Conservation (phyloP, 1,140 invertebrate genomes). For the Cydia amplana region DNA sequence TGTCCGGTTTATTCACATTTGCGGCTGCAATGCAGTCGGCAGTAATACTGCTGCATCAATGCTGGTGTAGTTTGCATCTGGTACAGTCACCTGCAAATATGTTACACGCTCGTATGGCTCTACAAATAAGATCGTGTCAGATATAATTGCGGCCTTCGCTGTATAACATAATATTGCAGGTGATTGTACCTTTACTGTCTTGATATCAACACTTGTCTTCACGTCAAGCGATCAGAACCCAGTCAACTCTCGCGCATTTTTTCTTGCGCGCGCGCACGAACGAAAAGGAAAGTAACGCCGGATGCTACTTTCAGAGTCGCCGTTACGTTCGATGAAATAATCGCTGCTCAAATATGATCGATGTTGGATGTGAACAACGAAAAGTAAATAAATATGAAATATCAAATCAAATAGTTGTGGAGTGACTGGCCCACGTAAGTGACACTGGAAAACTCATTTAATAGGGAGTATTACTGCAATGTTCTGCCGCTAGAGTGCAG, state of each 20-base stretch:
- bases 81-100: too few relatives aligned
- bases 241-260: background rate
- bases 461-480: too few relatives aligned
- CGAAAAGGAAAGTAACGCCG: conserved; percentile 29
- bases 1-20: too few relatives aligned
- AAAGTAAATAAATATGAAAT: background rate
- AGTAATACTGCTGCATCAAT: too few relatives aligned
- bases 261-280: conserved; percentile 3
- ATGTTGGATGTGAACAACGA: background rate
- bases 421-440: background rate
- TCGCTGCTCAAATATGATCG: conserved; percentile 26
- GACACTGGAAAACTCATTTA: background rate
- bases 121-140: too few relatives aligned
- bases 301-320: conserved; percentile 22
- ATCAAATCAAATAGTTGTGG: background rate
- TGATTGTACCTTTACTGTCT: too few relatives aligned
- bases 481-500: too few relatives aligned
- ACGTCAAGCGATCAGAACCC: background rate
- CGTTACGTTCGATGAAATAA: conserved; percentile 26
- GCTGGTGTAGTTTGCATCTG: too few relatives aligned
- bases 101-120: too few relatives aligned
- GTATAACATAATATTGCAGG: too few relatives aligned
- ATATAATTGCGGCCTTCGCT: too few relatives aligned
- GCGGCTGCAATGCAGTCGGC: too few relatives aligned
- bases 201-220: background rate